Evolutionary conservation across 2,113 vertebrate species (phyloP), one percentile per base, ranked within the genome.

Genomic region (Cyphomyrus discorhynchus): DNA sequence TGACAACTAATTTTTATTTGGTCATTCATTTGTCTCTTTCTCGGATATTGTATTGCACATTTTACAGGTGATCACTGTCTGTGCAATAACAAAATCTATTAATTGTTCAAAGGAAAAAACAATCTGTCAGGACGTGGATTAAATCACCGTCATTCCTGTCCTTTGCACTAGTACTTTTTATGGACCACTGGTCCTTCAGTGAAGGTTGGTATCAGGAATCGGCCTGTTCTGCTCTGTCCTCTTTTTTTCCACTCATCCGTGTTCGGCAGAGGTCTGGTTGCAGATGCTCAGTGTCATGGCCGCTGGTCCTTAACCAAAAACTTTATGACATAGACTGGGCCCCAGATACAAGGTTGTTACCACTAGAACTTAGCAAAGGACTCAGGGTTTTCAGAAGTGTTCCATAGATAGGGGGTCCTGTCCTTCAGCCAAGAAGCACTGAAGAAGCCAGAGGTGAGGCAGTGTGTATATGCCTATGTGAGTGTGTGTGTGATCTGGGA

Each of bases 161-260:
- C 80, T 66, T 91, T 93, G 91, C 93, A 92, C 93, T 94, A 92
- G 89, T 52, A 83, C 19, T 62, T 50, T 83, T 74, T 89, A 53
- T 90, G 91, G 74, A 89, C 88, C 88, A 42, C 53, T 86, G 80
- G 82, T 46, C 89, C 82, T 58, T 50, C n/a, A 27, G 80, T 84
- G 82, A 89, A 56, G 82, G 39, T 49, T 19, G 70, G 35, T 56
- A 52, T 86, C 56, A 66, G 53, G 45, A 50, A 47, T 80, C 13
- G 45, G 46, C 42, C 53, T 52, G 49, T 15, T 3, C 85, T 53
- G 82, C 47, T 53, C 39, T 13, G 11, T 42, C 3, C n/a, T 35
- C 53, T 4, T 42, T 66, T 66, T 66, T 66, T n/a, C 53, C 42
- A 35, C 70, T 74, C 56, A n/a, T 5, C 46, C 21, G 31, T 53